Evolutionary conservation across 2,113 vertebrate species (phyloP), one percentile per base, ranked within the genome.

Genomic region (Xyliphius kryptos): DNA sequence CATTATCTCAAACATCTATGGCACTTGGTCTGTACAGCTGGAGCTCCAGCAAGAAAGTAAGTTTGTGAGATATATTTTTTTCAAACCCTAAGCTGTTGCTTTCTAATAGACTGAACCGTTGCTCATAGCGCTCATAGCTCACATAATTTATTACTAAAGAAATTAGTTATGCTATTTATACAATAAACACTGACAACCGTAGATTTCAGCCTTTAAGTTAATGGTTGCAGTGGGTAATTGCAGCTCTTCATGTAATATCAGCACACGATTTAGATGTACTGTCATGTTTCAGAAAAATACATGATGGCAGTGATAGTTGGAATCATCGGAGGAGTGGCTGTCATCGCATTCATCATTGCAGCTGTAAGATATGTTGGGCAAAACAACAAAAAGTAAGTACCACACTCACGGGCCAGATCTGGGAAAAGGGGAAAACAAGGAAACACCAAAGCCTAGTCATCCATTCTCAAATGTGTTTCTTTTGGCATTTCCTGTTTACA

Each of bases 31-130:
- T 37, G 75, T 92, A 3, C 89, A 82, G 22, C 80, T 95, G 67
- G 88, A 89, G 56, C 87, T 95, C 17, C 91, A 94, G 78, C 91
- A 93, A 72, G 87, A 93, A 73, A 89, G 92, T 94, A 81, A 90
- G 91, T 87, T 3, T 2, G 44, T 41, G 13, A 6, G 5, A 6
- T 44, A 9, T 1, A 41, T 8, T 1, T 5, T 41, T 41, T 41
- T 41, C 40, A 3, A 32, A 32, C 26, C 4, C 26, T 32, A 6
- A 32, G 7, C 26, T 2, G 4, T 32, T n/a, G n/a, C n/a, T n/a
- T n/a, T n/a, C n/a, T n/a, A n/a, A n/a, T n/a, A n/a, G n/a, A n/a
- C n/a, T n/a, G n/a, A n/a, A n/a, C 37, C 37, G 37, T 38, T 38
- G 37, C 10, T 38, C 5, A 38, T 38, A 38, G 10, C 37, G 10